Evolutionary conservation across 30 jellyfish, hydroid and myxozoan genomes (phyloP), one percentile per base, ranked within the genome.

Genomic region (Mastigias papua): DNA sequence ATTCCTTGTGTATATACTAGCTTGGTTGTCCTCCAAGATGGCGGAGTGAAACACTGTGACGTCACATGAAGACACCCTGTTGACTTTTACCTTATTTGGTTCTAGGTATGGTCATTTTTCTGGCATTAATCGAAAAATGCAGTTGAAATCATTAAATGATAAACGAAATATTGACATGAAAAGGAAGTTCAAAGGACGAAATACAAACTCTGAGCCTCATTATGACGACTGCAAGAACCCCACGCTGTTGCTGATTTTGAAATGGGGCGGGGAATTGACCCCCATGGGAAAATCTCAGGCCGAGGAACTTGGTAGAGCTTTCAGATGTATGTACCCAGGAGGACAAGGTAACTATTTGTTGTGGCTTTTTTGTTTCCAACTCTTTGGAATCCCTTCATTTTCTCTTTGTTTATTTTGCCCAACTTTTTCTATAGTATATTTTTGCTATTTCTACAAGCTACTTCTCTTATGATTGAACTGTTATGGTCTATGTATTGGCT

Each of bases 201-300:
- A 95, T 67, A 91, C 74, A 63, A 84, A 86, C 62, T 42, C 97
- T 0, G 89, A 77, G 7, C 86, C 97, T 30, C 86, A 95, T 28
- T 57, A 77, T 81, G 95, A 51, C 16, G 97, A 77, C 60, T 37
- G 72, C 21, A 28, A 82, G 27, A 78, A 89, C 62, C 92, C 97
- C 54, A 69, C 91, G 8, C 69, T 95, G 80, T 69, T 95, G 73
- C 78, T 95, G 69, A 90, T 95, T 64, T 49, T 95, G 60, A 95
- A 95, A 66, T 95, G 99, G 99, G 99, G 99, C 33, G 99, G 99
- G 1, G 99, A 95, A 74, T 74, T 95, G 76, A 95, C 99, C 34
- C 97, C 97, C 16, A 91, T 90, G 97, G 99, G 99, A 26, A 89
- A 86, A 82, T 84, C 83, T 42, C 98, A 95, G 77, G 97, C 99